These are phyloP conservation scores for Helicolenus hilgendorfi DNA, from an alignment of 2,797 vertebrate species.

Conservation along the genomic window DNA sequence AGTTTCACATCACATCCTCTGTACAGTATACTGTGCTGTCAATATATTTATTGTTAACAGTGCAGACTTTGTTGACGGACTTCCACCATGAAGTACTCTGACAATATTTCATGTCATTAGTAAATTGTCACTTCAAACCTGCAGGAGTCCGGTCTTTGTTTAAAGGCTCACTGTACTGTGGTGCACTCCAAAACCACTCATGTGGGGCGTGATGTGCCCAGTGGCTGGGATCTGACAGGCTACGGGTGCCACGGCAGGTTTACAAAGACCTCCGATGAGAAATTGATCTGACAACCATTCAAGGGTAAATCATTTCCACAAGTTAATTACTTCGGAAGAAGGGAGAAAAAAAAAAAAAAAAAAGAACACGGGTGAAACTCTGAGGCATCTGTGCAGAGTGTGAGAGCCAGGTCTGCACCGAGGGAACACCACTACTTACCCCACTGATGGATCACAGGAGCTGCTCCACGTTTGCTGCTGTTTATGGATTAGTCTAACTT, in stretches of 20 bases:
- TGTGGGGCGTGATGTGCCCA: conserved; percentile 72
- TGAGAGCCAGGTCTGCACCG: conserved; percentile 48
- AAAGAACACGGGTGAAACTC: conserved; percentile 53
- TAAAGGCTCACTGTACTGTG: conserved; percentile 44
- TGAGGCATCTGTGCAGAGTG: conserved; percentile 58
- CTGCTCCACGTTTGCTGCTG: conserved; percentile 4
- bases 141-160: conserved; percentile 46
- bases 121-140: conserved; percentile 21
- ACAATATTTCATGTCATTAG: not conserved
- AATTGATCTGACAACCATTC: conserved; percentile 89
- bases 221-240: conserved; percentile 76
- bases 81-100: not conserved
- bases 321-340: conserved; percentile 84
- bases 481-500: conserved; percentile 7
- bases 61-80: not conserved
- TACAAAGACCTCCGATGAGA: conserved; percentile 83
- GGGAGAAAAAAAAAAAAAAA: conserved; percentile 24
- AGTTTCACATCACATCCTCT: not conserved
- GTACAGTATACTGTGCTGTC: not conserved
- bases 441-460: conserved; percentile 39
- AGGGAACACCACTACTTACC: conserved; percentile 43
- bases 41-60: not conserved
- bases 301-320: conserved; percentile 87
- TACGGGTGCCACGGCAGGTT: conserved; percentile 70
- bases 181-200: conserved; percentile 46